These are phyloP conservation scores for Mesembrinibis cayennensis DNA, from an alignment of 2,113 vertebrate genomes.

Conservation along the genomic window DNA sequence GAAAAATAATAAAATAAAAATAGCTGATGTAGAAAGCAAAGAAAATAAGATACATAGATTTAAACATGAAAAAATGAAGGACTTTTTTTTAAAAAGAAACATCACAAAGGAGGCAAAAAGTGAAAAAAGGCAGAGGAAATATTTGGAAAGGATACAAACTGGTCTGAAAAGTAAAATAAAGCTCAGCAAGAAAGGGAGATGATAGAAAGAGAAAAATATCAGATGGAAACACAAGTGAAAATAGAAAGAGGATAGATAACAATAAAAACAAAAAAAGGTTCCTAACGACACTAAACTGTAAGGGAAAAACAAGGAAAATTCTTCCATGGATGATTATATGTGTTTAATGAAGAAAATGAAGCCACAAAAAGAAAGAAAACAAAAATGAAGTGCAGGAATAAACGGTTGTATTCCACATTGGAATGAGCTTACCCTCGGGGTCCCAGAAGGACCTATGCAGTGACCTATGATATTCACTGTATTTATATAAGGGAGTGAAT, in stretches of 20 bases:
- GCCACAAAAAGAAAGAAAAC: neutral
- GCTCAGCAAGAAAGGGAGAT: neutral
- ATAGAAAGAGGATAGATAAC: neutral
- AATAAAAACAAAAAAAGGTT: neutral
- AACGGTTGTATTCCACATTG: neutral
- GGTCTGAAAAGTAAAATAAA: neutral
- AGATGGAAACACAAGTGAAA: neutral
- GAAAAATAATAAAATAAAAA: neutral
- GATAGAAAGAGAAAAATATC: neutral
- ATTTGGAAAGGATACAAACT: neutral
- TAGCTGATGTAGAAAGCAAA: neutral
- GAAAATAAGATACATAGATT: neutral
- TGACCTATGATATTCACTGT: neutral
- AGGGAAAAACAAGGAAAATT: neutral
- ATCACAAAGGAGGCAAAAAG: neutral
- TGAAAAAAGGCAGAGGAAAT: neutral
- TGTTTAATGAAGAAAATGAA: neutral
- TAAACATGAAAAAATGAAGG: neutral
- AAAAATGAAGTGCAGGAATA: neutral
- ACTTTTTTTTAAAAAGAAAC: neutral
- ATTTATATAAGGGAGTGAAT: neutral
- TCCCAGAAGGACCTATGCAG: neutral
- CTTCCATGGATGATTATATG: neutral
- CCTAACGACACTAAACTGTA: neutral
- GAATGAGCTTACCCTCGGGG: neutral